These are phyloP conservation scores for Heliopora coerulea DNA, from an alignment of 92 coral and sea anemone species.

Conservation along the genomic window DNA sequence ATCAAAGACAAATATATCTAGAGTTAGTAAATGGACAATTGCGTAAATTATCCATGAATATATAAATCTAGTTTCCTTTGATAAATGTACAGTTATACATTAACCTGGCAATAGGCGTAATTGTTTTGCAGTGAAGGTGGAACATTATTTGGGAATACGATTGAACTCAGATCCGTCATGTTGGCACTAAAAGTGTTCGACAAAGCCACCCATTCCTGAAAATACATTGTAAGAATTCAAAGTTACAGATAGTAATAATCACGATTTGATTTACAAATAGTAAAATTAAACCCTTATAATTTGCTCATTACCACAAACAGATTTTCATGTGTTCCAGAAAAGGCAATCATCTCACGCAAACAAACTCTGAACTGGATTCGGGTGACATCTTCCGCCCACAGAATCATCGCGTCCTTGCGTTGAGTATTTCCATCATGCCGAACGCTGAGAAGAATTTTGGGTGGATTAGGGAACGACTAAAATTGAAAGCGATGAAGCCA, in stretches of 20 bases:
- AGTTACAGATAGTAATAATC: background rate
- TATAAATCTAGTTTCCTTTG: too few species aligned
- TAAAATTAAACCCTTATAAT: background rate
- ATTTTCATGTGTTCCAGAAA: conserved; percentile 70
- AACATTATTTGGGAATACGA: conserved; percentile 5
- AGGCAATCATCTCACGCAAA: conserved; percentile 67
- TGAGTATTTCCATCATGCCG: too few species aligned
- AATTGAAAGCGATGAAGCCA: too few species aligned
- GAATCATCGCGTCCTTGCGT: conserved; percentile 60
- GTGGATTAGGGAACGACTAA: too few species aligned
- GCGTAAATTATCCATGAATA: too few species aligned
- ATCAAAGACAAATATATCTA: too few species aligned
- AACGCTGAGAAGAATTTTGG: too few species aligned
- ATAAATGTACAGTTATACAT: too few species aligned
- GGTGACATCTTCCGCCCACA: conserved; percentile 74
- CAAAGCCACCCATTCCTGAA: conserved; percentile 25
- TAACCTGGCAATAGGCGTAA: background rate
- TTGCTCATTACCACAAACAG: conserved; percentile 56
- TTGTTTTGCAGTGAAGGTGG: conserved; percentile 9
- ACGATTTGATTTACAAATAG: background rate
- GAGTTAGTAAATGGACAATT: too few species aligned
- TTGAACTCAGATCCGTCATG: background rate
- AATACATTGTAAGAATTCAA: background rate
- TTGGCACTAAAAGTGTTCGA: background rate
- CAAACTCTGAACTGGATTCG: conserved; percentile 57